Evolutionary conservation across 2,113 vertebrate species (phyloP).

Genomic region (Grammatotria lemairii): DNA sequence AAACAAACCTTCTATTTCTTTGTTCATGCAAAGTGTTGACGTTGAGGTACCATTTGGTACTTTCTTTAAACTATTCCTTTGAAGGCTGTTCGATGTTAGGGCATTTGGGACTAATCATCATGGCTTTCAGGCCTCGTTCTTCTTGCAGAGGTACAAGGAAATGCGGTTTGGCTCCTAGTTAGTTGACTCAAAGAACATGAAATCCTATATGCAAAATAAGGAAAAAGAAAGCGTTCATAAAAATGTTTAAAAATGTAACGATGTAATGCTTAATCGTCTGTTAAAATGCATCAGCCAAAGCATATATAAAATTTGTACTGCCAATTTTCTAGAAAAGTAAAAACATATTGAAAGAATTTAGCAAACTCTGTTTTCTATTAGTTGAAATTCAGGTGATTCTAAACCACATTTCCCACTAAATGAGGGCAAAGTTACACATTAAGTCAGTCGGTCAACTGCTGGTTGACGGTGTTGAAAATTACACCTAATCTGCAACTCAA

Average conservation of each 20-base stretch:
- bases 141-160: slow-evolving; percentile 3
- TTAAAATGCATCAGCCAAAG: background rate
- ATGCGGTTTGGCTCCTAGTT: slow-evolving; percentile 27
- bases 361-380: background rate
- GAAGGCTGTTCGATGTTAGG: slow-evolving; percentile 15
- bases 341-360: background rate
- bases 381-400: background rate
- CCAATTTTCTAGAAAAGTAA: background rate
- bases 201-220: slow-evolving; percentile 71
- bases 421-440: background rate
- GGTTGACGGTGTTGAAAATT: background rate
- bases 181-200: slow-evolving; percentile 51
- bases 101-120: slow-evolving; percentile 8
- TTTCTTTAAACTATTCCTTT: background rate
- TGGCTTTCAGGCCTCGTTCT: slow-evolving; percentile 37
- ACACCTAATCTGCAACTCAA: background rate
- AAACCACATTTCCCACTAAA: slow-evolving; percentile 2
- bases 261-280: background rate
- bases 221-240: background rate
- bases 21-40: slow-evolving; percentile 34
- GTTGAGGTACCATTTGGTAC: background rate
- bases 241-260: background rate
- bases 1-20: slow-evolving; percentile 20
- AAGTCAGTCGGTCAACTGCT: background rate
- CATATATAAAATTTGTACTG: background rate